phyloP scores from a whole-genome alignment of 2,888 invertebrate genomes.

The Stenotaenia linearis region DNA sequence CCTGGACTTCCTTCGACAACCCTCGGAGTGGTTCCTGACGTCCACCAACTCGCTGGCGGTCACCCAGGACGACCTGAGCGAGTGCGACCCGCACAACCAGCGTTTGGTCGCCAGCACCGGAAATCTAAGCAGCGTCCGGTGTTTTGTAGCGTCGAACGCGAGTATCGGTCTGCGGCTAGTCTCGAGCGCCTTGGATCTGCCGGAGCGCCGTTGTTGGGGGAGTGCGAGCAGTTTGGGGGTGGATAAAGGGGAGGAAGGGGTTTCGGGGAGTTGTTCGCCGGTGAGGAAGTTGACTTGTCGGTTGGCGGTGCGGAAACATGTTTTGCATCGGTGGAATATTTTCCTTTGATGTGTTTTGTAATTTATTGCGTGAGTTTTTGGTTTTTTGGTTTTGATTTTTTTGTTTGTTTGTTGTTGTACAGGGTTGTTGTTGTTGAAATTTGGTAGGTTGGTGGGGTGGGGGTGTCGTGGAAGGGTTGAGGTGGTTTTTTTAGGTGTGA shows the following conservation, averaged over 20 bases:
- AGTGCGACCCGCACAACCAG: neutral
- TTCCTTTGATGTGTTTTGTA: neutral
- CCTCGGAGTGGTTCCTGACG: conserved; percentile 15
- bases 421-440: too few species aligned
- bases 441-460: too few species aligned
- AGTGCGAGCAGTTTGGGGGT: neutral
- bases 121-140: neutral
- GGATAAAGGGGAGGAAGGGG: neutral
- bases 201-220: neutral
- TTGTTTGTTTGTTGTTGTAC: neutral
- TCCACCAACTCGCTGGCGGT: conserved; percentile 8
- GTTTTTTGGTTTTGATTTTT: neutral
- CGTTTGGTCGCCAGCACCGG: conserved; percentile 30
- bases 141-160: neutral
- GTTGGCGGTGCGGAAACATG: neutral
- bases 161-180: neutral
- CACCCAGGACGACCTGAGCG: conserved; percentile 18
- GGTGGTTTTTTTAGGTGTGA: too few species aligned
- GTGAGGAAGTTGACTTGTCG: neutral
- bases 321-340: neutral
- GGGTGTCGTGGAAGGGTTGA: too few species aligned
- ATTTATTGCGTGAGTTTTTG: neutral
- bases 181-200: conserved; percentile 27
- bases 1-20: conserved; percentile 10
- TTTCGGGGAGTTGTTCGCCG: neutral